Evolutionary conservation across 2,888 invertebrate species (phyloP), one percentile per base, ranked within the genome.

Genomic region (Thelaira solivaga): DNA sequence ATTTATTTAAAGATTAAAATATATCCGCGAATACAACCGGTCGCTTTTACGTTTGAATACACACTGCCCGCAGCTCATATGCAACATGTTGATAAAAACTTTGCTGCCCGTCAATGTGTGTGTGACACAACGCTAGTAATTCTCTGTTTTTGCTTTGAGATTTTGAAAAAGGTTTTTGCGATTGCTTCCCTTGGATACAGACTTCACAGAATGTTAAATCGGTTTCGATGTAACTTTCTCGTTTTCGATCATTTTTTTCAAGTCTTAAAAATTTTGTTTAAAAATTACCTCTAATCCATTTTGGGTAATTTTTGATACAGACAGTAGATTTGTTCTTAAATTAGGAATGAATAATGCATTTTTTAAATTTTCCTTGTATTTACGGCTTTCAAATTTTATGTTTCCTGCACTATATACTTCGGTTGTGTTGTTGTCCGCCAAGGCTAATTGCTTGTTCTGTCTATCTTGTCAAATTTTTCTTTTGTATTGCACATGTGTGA

Each of bases 161-260:
- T 20, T 16, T 20, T 5, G 22, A 22, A 51, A 76, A 69, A n/a
- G 68, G 29, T 4, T 10, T 55, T 64, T 39, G 53, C 24, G 16
- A 53, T 22, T 61, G 65, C 67, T 78, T 75, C 45, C 59, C 74
- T 39, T 69, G 59, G 1, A 69, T 57, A 29, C 74, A 79, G 13
- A 68, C 34, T 65, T 76, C 71, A 22, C 76, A 80, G 8, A 26
- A 1, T 62, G 72, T 39, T 18, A 68, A 41, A 16, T 41, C 8
- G 31, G 26, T 22, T 29, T 62, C 16, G 1, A 11, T 13, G 24
- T 13, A 2, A 47, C 36, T 16, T 55, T 49, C 29, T 36, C 45
- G 18, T 51, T 47, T 8, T 22, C 39, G 10, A 62, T 26, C 7
- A 71, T 76, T 22, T 74, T 39, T 26, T 80, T 80, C 10, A 80